Evolutionary conservation across 2,888 invertebrate genomes (phyloP).

Genomic region (Pterostichus niger): DNA sequence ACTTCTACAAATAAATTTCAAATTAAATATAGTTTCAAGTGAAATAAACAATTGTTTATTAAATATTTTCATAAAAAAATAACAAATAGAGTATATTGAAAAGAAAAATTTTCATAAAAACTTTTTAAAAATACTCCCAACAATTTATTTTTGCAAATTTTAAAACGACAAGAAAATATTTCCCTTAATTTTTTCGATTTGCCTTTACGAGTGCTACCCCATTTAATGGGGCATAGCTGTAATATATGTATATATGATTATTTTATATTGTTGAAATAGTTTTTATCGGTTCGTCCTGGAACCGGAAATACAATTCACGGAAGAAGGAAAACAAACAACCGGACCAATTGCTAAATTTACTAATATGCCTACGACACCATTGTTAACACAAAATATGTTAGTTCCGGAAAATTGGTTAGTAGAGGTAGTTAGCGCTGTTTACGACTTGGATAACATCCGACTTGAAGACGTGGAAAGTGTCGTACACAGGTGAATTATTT

Average conservation of each 20-base stretch:
- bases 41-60: too few relatives aligned
- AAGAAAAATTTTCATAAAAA: too few relatives aligned
- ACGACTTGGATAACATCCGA: constrained; percentile 98
- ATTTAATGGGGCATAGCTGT: too few relatives aligned
- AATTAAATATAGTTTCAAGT: too few relatives aligned
- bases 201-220: too few relatives aligned
- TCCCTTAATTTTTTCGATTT: too few relatives aligned
- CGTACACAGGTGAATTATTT: constrained; percentile 84
- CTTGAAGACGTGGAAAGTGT: constrained; percentile 94
- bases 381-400: constrained; percentile 93
- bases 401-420: constrained; percentile 98
- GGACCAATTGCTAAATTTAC: constrained; percentile 93
- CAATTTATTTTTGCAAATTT: constrained; percentile 12
- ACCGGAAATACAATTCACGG: constrained; percentile 90
- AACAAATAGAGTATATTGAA: too few relatives aligned
- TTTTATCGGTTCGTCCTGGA: constrained; percentile 98
- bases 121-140: too few relatives aligned
- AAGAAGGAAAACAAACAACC: constrained; percentile 83
- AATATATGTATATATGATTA: too few relatives aligned
- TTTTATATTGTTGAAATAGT: constrained; percentile 78
- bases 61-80: too few relatives aligned
- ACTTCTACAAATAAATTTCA: too few relatives aligned
- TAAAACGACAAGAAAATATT: too few relatives aligned
- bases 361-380: constrained; percentile 93
- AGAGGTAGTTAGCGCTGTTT: constrained; percentile 93